Base-by-base conservation (phyloP, 2,797 vertebrate species). In the Mormyrops boulengeri region DNA sequence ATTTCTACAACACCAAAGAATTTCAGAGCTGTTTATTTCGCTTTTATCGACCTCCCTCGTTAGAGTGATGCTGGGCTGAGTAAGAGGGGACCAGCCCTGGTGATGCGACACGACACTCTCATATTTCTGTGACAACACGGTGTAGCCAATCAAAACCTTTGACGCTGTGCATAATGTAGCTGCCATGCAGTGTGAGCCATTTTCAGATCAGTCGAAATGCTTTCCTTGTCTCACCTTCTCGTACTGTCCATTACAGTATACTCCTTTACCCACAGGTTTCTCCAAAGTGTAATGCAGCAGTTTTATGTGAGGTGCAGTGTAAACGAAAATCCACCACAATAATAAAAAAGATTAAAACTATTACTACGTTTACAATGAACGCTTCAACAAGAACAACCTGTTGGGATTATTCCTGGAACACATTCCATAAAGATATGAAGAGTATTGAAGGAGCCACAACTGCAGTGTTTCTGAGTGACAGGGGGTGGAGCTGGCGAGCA, bases 1-100 rank as follows among this genome's bases (percentile, higher is more conserved):
- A 92, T 91, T 91, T 91, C 90, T 89, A 90, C 62, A 91, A 89
- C 92, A 60, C 85, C 22, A 87, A 30, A 87, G 30, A 85, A 90
- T 47, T 89, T 52, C 85, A 34, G 41, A 62, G 12, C 85, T 44
- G 30, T 66, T 66, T 84, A 49, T 60, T 62, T 82, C 1, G 41
- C 30, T 77, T 80, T 41, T 34, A 44, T 57, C 62, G 47, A 34
- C 49, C 17, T 47, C 55, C 41, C 50, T 85, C 30, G 19, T 85
- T 17, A 62, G 88, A n/a, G 26, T 19, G 9, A 47, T 49, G 49
- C 82, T 49, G 34, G 5, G 34, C 73, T 53, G n/a, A 38, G 80
- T 77, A 88, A 89, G 30, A 47, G 12, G 50, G 30, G 34, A 30
- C 17, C 2, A 14, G 17, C 30, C 9, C 8, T 9, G 4, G n/a